Conservation (phyloP, 2,797 vertebrate genomes). For the Molossus molossus region DNA sequence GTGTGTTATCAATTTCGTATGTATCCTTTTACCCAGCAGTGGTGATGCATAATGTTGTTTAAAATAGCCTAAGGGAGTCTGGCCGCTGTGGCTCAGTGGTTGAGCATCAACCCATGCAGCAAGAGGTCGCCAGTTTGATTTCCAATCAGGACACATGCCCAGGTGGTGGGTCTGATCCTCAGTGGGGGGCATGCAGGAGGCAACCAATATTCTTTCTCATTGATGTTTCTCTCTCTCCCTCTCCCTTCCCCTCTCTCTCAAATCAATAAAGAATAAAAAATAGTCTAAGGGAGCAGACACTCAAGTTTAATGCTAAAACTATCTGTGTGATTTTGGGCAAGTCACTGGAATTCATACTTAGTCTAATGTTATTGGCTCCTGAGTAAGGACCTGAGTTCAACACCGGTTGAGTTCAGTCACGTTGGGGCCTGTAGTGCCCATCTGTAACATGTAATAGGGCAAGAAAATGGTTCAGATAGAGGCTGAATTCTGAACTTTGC, state of each 20-base stretch:
- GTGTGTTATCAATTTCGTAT: background rate
- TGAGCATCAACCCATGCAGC: no score
- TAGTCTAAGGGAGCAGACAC: background rate
- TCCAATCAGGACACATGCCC: no score
- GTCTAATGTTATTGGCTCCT: background rate
- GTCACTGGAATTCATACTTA: background rate
- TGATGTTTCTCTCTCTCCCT: no score
- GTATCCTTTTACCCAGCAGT: conserved; percentile 18
- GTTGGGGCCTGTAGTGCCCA: background rate
- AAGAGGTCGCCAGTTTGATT: no score
- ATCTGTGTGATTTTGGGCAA: background rate
- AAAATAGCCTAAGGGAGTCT: background rate
- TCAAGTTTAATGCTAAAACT: background rate
- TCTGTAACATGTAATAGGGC: background rate
- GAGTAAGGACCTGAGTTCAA: background rate
- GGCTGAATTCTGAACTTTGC: background rate
- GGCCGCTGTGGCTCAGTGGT: no score
- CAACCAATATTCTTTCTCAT: no score
- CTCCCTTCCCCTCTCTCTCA: no score
- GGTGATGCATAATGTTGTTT: background rate
- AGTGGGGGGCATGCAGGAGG: no score
- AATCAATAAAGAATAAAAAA: no score
- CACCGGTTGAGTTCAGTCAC: background rate
- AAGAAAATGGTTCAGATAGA: background rate
- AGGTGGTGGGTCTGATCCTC: no score